Evolutionary conservation across 2,113 vertebrate species (phyloP).

Genomic region (Micromys minutus): DNA sequence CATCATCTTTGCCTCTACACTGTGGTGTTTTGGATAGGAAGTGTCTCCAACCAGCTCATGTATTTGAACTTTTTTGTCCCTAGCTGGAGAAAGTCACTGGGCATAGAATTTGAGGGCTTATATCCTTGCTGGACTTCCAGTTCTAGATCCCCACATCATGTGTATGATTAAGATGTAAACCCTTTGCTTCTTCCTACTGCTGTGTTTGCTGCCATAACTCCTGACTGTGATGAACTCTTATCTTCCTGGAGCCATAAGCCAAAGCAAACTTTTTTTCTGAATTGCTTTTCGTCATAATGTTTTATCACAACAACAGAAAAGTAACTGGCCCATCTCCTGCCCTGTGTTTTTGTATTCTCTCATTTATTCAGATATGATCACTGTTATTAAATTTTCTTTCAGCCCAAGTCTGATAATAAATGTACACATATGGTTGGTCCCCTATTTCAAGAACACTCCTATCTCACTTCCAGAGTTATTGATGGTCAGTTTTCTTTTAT

Average conservation of each 20-base stretch:
- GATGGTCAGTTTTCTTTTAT: background rate
- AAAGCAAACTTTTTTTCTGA: background rate
- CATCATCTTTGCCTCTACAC: no score
- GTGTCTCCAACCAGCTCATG: background rate
- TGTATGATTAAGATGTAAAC: background rate
- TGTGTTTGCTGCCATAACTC: background rate
- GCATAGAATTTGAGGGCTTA: background rate
- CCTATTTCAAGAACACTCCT: background rate
- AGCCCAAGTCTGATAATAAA: background rate
- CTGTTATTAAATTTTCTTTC: no score
- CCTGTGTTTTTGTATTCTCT: background rate
- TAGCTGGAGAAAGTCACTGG: background rate
- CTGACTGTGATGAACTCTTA: background rate
- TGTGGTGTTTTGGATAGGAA: background rate
- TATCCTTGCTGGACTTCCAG: background rate
- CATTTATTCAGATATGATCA: background rate
- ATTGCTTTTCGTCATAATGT: background rate
- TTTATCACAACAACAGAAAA: background rate
- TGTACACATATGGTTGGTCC: accelerated
- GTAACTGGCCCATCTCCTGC: background rate
- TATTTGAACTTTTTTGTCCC: background rate
- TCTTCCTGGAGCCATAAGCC: background rate
- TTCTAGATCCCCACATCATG: background rate
- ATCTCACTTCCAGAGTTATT: background rate
- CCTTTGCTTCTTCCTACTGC: no score